Evolutionary conservation across 2,797 vertebrate species (phyloP).

Genomic region (Rhinoraja longicauda): DNA sequence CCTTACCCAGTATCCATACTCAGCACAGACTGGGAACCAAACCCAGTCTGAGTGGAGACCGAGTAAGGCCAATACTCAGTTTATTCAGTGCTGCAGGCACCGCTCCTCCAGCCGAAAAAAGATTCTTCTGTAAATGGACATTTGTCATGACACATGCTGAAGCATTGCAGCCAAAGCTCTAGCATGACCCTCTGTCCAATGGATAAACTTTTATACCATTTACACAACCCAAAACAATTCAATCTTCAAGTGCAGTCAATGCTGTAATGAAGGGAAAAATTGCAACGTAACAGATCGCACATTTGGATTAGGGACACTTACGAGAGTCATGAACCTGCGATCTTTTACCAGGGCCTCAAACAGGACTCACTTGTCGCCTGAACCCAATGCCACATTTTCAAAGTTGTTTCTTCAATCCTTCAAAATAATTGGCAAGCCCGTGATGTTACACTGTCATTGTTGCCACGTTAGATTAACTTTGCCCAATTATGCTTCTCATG

Average conservation of each 20-base stretch:
- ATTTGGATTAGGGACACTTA: neutral
- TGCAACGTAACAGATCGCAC: too few relatives aligned
- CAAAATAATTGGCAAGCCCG: neutral
- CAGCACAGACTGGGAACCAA: neutral
- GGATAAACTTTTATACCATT: neutral
- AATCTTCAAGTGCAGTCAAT: neutral
- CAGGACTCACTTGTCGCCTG: neutral
- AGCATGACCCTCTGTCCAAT: neutral
- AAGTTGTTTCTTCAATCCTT: neutral
- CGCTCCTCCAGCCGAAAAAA: neutral
- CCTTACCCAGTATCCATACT: too few relatives aligned
- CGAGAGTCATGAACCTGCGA: too few relatives aligned
- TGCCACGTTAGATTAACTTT: neutral
- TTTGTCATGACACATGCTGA: neutral
- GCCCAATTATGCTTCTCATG: neutral
- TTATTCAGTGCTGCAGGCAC: neutral
- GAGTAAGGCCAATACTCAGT: neutral
- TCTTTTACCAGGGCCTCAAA: neutral
- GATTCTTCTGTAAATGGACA: neutral
- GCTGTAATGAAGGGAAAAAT: too few relatives aligned
- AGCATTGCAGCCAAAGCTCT: neutral
- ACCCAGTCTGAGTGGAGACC: neutral
- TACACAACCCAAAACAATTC: neutral
- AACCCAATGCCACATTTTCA: neutral
- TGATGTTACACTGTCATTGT: neutral